Base-by-base conservation (phyloP, 2,888 invertebrate species). In the Allophyes oxyacanthae region DNA sequence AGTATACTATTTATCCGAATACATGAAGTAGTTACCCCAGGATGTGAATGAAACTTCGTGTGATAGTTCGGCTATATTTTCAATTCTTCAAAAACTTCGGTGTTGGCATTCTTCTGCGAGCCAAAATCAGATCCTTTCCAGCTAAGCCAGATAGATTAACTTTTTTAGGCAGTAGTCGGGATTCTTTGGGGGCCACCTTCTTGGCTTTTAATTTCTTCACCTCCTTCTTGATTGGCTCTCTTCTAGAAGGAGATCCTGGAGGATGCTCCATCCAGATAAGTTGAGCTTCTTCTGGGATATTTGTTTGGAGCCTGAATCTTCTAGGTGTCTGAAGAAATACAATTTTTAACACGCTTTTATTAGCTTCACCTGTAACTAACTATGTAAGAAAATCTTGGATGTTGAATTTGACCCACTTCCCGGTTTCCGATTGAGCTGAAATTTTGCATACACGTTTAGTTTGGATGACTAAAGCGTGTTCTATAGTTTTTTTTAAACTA, bases 211-310 rank as follows among this genome's bases (percentile, higher is more conserved):
- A 30, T 33, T 65, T 65, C 36, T 51, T 48, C 6, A 43, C 55
- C 15, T 45, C 42, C 30, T 34, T 43, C 30, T 34, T 43, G 10
- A 38, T 20, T 2, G 51, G 25, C 13, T 64, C 44, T 9, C 28
- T 34, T 6, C 46, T 30, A 0, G 20, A 37, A 0, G 72, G 63
- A 0, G 72, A 63, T 0, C 60, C 48, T 56, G 50, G 26, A 40
- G 49, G 1, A 10, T 73, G 79, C 41, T 89, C 85, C 79, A 88
- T 82, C 92, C 92, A 92, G 1, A 93, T 91, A 5, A 68, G 51
- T 48, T 92, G 91, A 0, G 69, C 32, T 0, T 76, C 67, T 0
- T 81, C 80, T 0, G 83, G 65, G 28, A 89, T 81, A 0, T 66
- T 68, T 0, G 43, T 15, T 53, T 78, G 75, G 0, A 92, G 5